Evolutionary conservation across 2,797 vertebrate species (phyloP).

Genomic region (Lateolabrax maculatus): DNA sequence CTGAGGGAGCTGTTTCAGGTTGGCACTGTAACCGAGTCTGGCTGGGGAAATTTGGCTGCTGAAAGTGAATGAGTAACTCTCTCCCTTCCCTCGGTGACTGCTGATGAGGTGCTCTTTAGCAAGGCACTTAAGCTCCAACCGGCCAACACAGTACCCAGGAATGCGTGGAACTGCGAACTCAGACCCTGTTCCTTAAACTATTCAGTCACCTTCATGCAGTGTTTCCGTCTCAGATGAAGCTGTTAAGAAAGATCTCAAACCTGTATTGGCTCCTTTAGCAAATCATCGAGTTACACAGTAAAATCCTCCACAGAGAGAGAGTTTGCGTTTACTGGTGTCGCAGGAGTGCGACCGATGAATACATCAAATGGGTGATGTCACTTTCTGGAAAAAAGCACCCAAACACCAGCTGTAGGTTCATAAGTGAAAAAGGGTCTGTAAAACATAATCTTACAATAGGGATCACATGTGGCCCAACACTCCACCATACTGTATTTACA

Average conservation of each 20-base stretch:
- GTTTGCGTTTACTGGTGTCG: slow-evolving; percentile 58
- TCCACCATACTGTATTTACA: neutral
- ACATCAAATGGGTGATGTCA: slow-evolving; percentile 74
- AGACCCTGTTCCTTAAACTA: neutral
- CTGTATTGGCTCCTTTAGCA: slow-evolving; percentile 37
- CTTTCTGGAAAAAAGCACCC: slow-evolving; percentile 51
- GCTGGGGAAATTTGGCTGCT: slow-evolving; percentile 42
- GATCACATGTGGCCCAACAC: slow-evolving; percentile 50
- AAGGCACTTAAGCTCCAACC: slow-evolving; percentile 39
- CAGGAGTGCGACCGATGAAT: slow-evolving; percentile 71
- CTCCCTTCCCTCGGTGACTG: slow-evolving; percentile 32
- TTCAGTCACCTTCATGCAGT: slow-evolving; percentile 26
- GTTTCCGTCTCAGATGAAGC: slow-evolving; percentile 39
- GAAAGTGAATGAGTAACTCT: slow-evolving; percentile 46
- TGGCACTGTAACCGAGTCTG: slow-evolving; percentile 49
- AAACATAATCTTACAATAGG: slow-evolving; percentile 43
- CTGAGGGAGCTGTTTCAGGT: slow-evolving; percentile 49
- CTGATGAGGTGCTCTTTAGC: slow-evolving; percentile 57
- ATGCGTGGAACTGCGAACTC: neutral
- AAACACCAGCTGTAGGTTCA: slow-evolving; percentile 64
- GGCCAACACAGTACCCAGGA: neutral
- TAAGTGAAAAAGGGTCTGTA: slow-evolving; percentile 49
- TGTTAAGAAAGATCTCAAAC: slow-evolving; percentile 39
- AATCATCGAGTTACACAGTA: slow-evolving; percentile 67
- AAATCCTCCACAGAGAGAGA: slow-evolving; percentile 64